These are phyloP conservation scores for Melanotaenia duboulayi DNA, from an alignment of 2,113 vertebrate species.

Conservation along the genomic window DNA sequence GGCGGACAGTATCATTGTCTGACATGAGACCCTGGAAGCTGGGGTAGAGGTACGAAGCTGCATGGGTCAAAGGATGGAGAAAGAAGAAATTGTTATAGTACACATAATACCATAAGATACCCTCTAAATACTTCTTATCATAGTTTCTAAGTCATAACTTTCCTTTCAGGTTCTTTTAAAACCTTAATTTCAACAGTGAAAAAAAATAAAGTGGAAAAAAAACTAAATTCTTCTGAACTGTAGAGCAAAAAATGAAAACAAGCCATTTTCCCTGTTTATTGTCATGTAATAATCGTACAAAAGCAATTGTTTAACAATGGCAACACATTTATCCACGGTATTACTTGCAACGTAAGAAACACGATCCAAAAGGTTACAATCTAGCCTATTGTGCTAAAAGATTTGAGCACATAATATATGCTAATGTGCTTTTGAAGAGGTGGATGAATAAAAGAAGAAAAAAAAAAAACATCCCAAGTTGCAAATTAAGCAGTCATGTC, in stretches of 20 bases:
- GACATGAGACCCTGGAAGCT: constrained; percentile 88
- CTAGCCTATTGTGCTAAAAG: constrained; percentile 27
- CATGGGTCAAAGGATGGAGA: background rate
- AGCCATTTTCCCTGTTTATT: background rate
- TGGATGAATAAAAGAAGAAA: constrained; percentile 10
- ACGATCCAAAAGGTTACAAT: constrained; percentile 11
- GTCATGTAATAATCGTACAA: background rate
- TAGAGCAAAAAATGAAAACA: background rate
- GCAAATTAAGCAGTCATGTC: constrained; percentile 59
- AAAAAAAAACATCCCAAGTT: constrained; percentile 35
- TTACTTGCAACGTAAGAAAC: constrained; percentile 5
- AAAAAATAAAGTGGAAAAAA: background rate
- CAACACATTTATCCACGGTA: background rate
- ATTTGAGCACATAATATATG: constrained; percentile 27
- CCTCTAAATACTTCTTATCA: background rate
- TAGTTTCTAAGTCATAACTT: background rate
- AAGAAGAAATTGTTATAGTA: background rate
- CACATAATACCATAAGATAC: background rate
- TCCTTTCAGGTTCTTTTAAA: background rate
- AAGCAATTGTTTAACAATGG: background rate
- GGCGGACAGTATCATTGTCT: constrained; percentile 86
- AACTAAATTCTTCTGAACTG: background rate
- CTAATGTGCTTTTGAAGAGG: constrained; percentile 56
- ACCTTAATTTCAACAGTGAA: background rate
- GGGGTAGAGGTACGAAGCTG: constrained; percentile 86